Percentiles rank a stretch among this genome's conserved stretches.
Evolutionary conservation across 2,113 vertebrate species (phyloP).

Genomic region (Chloropsis cyanopogon): DNA sequence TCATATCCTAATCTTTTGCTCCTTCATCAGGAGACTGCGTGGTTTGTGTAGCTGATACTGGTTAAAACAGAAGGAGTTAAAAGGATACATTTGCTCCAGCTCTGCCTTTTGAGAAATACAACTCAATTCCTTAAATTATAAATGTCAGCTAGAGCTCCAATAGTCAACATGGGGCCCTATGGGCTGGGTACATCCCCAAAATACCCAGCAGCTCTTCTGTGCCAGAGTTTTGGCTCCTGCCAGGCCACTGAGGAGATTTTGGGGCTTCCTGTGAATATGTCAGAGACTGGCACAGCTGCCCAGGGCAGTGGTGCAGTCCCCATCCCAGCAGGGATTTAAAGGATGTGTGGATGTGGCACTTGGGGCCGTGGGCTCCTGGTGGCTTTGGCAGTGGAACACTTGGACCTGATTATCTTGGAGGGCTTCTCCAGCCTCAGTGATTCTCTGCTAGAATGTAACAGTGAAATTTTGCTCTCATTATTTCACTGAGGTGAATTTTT

Average conservation of each 20-base stretch:
- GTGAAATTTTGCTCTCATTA: accelerated
- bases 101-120: neutral
- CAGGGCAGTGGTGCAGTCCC: neutral
- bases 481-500: neutral
- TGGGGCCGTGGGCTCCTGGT: neutral
- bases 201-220: accelerated
- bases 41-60: neutral
- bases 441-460: accelerated
- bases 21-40: conserved; percentile 21
- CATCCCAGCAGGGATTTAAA: neutral
- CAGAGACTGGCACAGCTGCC: neutral
- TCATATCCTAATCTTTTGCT: conserved; percentile 73
- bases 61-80: conserved; percentile 7
- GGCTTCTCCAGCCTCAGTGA: neutral
- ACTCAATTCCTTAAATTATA: neutral
- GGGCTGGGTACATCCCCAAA: neutral
- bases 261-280: neutral
- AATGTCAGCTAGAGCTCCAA: neutral
- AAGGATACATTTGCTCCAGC: neutral
- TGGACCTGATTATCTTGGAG: neutral
- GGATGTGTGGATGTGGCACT: neutral
- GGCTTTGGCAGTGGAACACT: neutral
- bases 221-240: neutral
- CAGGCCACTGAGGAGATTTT: neutral
- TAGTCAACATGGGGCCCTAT: neutral